Base-by-base conservation (phyloP, 53 echinoderm and acorn worm species). In the Antedon mediterranea region DNA sequence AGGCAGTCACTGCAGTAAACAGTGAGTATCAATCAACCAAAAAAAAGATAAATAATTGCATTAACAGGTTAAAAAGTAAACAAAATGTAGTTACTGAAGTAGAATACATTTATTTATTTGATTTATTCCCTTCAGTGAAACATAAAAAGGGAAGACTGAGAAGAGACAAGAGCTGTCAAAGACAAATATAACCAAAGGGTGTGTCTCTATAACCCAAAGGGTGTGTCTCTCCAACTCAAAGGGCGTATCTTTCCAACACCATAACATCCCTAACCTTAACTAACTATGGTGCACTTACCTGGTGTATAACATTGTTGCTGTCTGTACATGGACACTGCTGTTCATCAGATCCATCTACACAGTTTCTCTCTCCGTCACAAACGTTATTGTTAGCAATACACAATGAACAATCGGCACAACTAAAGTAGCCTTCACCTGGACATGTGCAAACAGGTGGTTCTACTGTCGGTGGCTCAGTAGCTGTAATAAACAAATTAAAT, bases 331-430 rank as follows among this genome's bases (percentile, higher is more conserved):
- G 33, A 37, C 93, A 92, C 42, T 34, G 74, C 32, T 82, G 43
- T 78, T 92, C 93, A 73, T 92, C 93, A 0, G 78, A 82, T 28
- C 77, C 29, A 73, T 87, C 81, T 5, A 71, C 34, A 43, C 93
- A 92, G 30, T 92, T 70, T 0, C 30, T n/a, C 15, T 3, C n/a
- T 0, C 78, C 81, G 30, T 92, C 87, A 34, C 93, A 92, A 0
- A 71, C 70, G n/a, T 34, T 31, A 3, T 44, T 43, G 0, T 28
- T 8, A 3, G 76, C 31, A 28, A 92, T 79, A 75, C 93, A 92
- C 3, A 34, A 57, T 0, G 77, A 74, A 41, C 93, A 89, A 29
- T 77, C 82, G 4, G 71, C 80, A 75, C 93, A 92, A 0, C 75
- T 43, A 28, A 84, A 76, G 27, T 84, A 32, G 0, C 76, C 89